Evolutionary conservation across 2,888 invertebrate species (phyloP), one percentile per base, ranked within the genome.

Genomic region (Drosophila imparisetae): DNA sequence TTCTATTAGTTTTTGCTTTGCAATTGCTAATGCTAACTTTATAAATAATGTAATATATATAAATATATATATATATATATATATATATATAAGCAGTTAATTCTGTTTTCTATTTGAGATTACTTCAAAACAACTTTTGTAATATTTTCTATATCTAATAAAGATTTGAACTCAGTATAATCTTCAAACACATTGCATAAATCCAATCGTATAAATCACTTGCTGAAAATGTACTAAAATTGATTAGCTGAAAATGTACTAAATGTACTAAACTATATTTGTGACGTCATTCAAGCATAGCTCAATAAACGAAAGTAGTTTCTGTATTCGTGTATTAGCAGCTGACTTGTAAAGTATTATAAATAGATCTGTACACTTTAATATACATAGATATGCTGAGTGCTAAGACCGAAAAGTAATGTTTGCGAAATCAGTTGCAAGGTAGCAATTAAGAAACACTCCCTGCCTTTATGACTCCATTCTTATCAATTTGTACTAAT

Each of bases 401-500:
- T 4, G 13, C 13, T 13, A 0, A 24, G 8, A 45, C 24, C 2
- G 7, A 8, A 45, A 24, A 8, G 13, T 13, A 45, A 15, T 45
- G 11, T 11, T 30, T 50, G 50, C 29, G 2, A 64, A 57, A n/a
- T 15, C 0, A 27, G 18, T 38, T 54, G 29, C 40, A 36, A 24
- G 54, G 29, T 38, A 36, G 34, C 53, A 34, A 38, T 36, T 40
- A 30, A 13, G 10, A 40, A 45, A 29, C 34, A 62, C 27, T 50
- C 42, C 42, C 50, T 30, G 1, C 18, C n/a, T 54, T 63, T 52
- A 57, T 48, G 38, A 53, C 49, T 40, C 24, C 21, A 18, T n/a
- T 55, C 53, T 75, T 82, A 80, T 80, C 80, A 83, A 72, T 68
- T 58, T 65, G 67, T 64, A 65, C 71, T 72, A 69, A 76, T 54